Conservation (phyloP, 2,888 invertebrate genomes). For the Quadriops clusia region DNA sequence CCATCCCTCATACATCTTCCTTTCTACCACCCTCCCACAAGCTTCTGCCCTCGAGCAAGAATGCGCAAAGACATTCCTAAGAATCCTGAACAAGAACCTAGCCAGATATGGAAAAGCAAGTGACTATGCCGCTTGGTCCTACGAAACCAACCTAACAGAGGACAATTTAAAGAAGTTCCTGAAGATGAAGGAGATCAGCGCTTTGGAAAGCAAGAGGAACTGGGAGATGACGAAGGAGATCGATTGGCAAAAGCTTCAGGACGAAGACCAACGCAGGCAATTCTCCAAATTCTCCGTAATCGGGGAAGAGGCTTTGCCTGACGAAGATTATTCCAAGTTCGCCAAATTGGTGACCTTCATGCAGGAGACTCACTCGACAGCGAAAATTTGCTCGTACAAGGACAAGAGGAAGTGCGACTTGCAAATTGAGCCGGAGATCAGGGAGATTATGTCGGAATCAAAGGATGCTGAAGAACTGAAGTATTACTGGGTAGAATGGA, state of each 20-base stretch:
- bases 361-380: constrained; percentile 64
- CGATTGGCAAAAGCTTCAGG: constrained; percentile 60
- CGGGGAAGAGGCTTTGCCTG: constrained; percentile 59
- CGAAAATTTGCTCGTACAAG: constrained; percentile 61
- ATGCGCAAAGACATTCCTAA: too few species aligned
- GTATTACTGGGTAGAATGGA: constrained; percentile 71
- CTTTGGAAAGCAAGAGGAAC: constrained; percentile 47
- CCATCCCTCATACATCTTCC: background rate
- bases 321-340: constrained; percentile 49
- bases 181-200: too few species aligned
- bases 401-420: constrained; percentile 53
- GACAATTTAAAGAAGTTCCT: constrained; percentile 49
- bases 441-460: constrained; percentile 53
- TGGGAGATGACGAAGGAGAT: constrained; percentile 57
- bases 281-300: constrained; percentile 61
- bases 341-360: constrained; percentile 55
- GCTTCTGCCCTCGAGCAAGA: too few species aligned
- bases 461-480: constrained; percentile 66
- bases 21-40: too few species aligned
- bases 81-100: too few species aligned
- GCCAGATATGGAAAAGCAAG: too few species aligned
- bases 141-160: constrained; percentile 64
- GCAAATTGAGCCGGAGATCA: constrained; percentile 63
- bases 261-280: constrained; percentile 57
- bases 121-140: constrained; percentile 67